Evolutionary conservation across 1,140 invertebrate genomes (phyloP), one percentile per base, ranked within the genome.

Genomic region (Drosophila subobscura): DNA sequence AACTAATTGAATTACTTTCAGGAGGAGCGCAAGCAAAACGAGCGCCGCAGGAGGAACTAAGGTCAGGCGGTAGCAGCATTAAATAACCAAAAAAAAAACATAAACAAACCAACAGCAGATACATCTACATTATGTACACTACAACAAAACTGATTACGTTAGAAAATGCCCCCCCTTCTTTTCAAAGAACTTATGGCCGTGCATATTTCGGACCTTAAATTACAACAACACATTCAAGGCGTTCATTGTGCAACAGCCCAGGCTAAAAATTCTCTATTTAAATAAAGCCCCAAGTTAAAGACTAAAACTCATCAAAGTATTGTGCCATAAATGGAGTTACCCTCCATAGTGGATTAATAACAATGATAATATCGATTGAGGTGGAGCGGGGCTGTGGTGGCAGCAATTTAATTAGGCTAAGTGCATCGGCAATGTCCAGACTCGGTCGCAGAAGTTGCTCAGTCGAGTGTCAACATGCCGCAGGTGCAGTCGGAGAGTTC

Each of bases 1-100:
- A 57, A 59, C 14, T 54, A 41, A 25, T 10, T 4, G 22, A n/a
- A 46, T 49, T 10, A 41, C 7, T 84, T 90, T 51, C 74, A 91
- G 89, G 89, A 91, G 89, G 89, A 91, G 77, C 89, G 77, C 58
- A 91, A 80, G 75, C 83, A 90, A 63, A 66, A 66, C 23, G 81
- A 91, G 54, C 81, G 89, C 40, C 85, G 89, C 47, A 91, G 81
- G 75, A 72, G 58, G 25, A 84, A 89, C 60, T 86, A 83, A 83
- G 33, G 22, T 29, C 25, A 8, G 6, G 10, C 8, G 14, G 5
- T 23, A 8, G 20, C 29, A 33, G 29, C 16, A 25, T 20, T 20
- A n/a, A 51, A 20, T 49, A 42, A 22, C 58, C 44, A 14, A 29
- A 49, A 33, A 16, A 7, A 23, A 22, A 49, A 25, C 22, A 20